These are phyloP conservation scores for Canis aureus DNA, from an alignment of 2,113 vertebrate genomes.

Conservation along the genomic window DNA sequence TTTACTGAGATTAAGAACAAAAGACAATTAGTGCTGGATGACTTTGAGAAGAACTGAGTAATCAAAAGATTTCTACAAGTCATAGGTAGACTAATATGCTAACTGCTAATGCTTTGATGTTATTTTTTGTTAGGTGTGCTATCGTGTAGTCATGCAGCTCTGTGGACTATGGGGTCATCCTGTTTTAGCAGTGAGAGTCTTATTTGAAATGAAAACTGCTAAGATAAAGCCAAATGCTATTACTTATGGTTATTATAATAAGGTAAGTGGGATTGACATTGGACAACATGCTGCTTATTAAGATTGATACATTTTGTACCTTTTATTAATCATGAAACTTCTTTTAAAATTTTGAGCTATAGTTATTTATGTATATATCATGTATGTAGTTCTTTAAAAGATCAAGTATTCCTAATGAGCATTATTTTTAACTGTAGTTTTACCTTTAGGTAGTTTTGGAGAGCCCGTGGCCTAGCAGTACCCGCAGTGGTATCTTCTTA, in stretches of 20 bases:
- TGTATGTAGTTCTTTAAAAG: not conserved
- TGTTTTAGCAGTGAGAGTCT: constrained; percentile 96
- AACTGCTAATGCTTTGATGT: constrained; percentile 13
- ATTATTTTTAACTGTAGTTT: constrained; percentile 24
- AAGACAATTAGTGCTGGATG: constrained; percentile 32
- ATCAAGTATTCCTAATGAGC: not conserved
- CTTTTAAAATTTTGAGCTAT: not conserved
- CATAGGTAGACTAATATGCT: not conserved
- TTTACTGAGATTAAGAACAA: not conserved
- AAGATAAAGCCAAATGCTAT: constrained; percentile 97
- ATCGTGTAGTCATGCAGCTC: constrained; percentile 98
- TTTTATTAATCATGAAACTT: not conserved
- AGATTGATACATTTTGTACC: not conserved
- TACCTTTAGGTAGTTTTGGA: constrained; percentile 94
- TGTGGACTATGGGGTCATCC: constrained; percentile 96
- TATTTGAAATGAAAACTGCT: constrained; percentile 98
- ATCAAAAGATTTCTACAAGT: not conserved
- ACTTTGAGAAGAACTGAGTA: constrained; percentile 14
- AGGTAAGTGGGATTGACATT: constrained; percentile 88
- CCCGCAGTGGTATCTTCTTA: constrained; percentile 96
- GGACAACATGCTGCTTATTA: not conserved
- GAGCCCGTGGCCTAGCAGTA: constrained; percentile 96
- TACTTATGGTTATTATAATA: constrained; percentile 99
- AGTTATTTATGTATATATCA: not conserved
- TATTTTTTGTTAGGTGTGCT: constrained; percentile 93